Conservation (phyloP, 2,797 vertebrate genomes). For the Oryzias dopingdopingensis region DNA sequence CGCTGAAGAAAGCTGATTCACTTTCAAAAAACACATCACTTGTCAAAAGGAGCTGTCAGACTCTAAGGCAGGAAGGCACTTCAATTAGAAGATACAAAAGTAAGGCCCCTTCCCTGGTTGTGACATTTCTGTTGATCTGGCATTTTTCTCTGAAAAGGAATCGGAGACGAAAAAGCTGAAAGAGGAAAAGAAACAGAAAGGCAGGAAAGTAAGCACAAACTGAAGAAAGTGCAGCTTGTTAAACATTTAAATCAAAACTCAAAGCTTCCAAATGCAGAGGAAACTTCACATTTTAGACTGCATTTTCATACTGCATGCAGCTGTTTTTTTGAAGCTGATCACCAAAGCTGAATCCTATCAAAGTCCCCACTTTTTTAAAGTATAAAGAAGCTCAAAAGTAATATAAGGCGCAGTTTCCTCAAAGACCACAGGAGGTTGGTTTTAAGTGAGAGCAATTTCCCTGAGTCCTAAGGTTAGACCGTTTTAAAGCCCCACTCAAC, state of each 20-base stretch:
- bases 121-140: conserved; percentile 75
- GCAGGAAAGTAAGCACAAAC: conserved; percentile 12
- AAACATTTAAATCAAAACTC: conserved; percentile 8
- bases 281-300: background rate
- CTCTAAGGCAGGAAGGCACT: conserved; percentile 73
- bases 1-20: conserved; percentile 72
- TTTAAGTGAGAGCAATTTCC: too few relatives aligned
- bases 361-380: too few relatives aligned
- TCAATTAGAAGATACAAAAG: conserved; percentile 74
- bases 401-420: too few relatives aligned
- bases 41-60: conserved; percentile 76
- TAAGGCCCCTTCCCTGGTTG: conserved; percentile 62
- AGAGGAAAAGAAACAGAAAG: conserved; percentile 2
- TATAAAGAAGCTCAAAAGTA: too few relatives aligned
- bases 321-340: background rate
- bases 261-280: background rate
- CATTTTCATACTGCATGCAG: background rate
- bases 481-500: too few relatives aligned
- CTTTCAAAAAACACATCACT: conserved; percentile 75
- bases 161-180: conserved; percentile 21
- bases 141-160: conserved; percentile 60
- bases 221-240: conserved; percentile 1
- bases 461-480: too few relatives aligned
- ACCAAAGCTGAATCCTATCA: too few relatives aligned
- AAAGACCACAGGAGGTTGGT: too few relatives aligned